Percentiles rank a stretch among this genome's conserved stretches.
Evolutionary conservation across 2,888 invertebrate species (phyloP).

Genomic region (Podabrus alpinus): DNA sequence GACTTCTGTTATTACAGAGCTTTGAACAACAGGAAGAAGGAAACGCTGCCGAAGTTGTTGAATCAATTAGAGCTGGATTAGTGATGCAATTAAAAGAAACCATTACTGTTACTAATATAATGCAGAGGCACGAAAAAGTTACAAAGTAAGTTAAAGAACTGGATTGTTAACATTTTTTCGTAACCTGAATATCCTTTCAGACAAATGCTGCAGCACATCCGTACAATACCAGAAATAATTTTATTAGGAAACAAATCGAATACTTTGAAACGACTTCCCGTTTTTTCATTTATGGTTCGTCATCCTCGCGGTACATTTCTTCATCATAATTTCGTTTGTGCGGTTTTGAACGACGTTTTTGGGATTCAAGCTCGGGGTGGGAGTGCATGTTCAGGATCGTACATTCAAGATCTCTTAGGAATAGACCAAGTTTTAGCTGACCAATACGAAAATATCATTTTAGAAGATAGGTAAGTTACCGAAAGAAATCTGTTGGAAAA

Average conservation of each 20-base stretch:
- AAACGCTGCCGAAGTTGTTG: conserved; percentile 76
- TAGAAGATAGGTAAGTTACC: conserved; percentile 60
- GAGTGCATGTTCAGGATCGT: conserved; percentile 80
- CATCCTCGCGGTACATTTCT: conserved; percentile 81
- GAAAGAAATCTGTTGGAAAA: conserved; percentile 4
- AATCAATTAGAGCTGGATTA: conserved; percentile 82
- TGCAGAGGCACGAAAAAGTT: conserved; percentile 72
- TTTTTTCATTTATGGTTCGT: conserved; percentile 84
- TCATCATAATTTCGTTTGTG: conserved; percentile 87
- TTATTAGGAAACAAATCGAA: conserved; percentile 74
- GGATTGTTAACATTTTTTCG: neutral
- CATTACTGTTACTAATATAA: conserved; percentile 73
- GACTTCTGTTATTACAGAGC: conserved; percentile 52
- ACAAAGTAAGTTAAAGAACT: conserved; percentile 63
- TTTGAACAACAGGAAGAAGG: conserved; percentile 74
- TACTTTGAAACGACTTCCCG: conserved; percentile 72
- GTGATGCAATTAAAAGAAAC: conserved; percentile 85
- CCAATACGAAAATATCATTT: conserved; percentile 73
- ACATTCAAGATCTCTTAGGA: conserved; percentile 83
- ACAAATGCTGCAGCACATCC: conserved; percentile 78
- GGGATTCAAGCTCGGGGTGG: conserved; percentile 86
- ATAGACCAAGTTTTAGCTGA: conserved; percentile 77
- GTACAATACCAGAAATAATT: conserved; percentile 78
- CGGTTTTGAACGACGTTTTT: conserved; percentile 87
- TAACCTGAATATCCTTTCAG: conserved; percentile 57